These are phyloP conservation scores for Motacilla tschutschensis DNA, from an alignment of 2,113 vertebrate species.

Conservation along the genomic window DNA sequence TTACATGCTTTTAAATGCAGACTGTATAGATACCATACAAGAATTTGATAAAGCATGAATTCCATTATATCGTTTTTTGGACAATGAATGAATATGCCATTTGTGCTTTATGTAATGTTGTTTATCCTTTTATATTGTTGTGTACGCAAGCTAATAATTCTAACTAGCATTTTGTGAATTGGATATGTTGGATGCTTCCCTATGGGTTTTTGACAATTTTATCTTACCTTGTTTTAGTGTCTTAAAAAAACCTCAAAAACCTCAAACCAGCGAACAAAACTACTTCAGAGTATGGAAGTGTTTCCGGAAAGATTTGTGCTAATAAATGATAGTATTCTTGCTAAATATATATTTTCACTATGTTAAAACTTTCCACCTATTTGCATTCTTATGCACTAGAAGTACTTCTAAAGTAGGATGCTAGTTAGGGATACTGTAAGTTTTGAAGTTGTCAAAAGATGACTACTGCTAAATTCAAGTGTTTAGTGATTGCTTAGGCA, in stretches of 20 bases:
- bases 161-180: not conserved
- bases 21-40: not conserved
- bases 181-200: not conserved
- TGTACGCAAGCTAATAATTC: not conserved
- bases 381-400: fast-evolving
- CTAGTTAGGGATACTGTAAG: not conserved
- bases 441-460: not conserved
- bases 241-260: not conserved
- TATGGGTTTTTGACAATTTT: not conserved
- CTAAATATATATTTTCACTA: not conserved
- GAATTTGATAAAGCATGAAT: not conserved
- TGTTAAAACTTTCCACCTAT: not conserved
- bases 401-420: not conserved
- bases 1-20: not conserved
- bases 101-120: not conserved
- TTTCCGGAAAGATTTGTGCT: not conserved
- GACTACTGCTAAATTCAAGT: not conserved
- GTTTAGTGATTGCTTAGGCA: not conserved
- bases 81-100: not conserved
- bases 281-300: not conserved
- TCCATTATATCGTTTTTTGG: not conserved
- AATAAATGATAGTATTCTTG: not conserved
- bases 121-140: not conserved
- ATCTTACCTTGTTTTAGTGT: not conserved
- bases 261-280: not conserved